Evolutionary conservation across 1,140 invertebrate species (phyloP), one percentile per base, ranked within the genome.

Genomic region (Popillia japonica): DNA sequence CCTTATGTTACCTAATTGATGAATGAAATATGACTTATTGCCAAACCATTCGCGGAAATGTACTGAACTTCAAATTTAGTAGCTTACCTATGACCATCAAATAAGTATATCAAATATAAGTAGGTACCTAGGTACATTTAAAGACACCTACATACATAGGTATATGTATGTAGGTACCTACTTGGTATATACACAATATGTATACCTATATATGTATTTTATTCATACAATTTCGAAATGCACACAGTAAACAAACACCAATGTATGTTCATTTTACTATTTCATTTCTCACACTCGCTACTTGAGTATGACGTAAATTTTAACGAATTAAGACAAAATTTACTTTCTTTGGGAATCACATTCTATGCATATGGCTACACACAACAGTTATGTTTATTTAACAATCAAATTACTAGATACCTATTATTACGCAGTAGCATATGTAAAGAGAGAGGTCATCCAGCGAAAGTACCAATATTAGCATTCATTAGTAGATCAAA

Each of bases 391-490:
- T 55, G 14, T 55, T 55, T 55, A 6, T n/a, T 55, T 55, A n/a
- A 55, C 48, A 55, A n/a, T 55, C 48, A 55, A 55, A 55, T 55
- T 55, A 55, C 48, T 55, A n/a, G n/a, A n/a, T n/a, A n/a, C n/a
- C n/a, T n/a, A 55, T 17, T 55, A 55, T 17, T 55, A 55, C 48
- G 48, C 48, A 55, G 14, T 55, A 17, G 17, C 14, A 55, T 55
- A 55, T 55, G 14, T 55, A 55, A 55, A 55, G 14, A 55, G 48
- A 55, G 48, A 55, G 48, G 48, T 55, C 48, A 55, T 17, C 48
- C 14, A 17, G 48, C 48, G 48, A 55, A 55, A 55, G 48, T 55
- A 55, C 48, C n/a, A 55, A 55, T n/a, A 55, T 55, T 55, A 55
- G 14, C 48, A 55, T 55, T 55, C 48, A 55, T 55, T 55, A 55